Evolutionary conservation across 2,888 invertebrate species (phyloP).

Genomic region (Eucriotettix oculatus): DNA sequence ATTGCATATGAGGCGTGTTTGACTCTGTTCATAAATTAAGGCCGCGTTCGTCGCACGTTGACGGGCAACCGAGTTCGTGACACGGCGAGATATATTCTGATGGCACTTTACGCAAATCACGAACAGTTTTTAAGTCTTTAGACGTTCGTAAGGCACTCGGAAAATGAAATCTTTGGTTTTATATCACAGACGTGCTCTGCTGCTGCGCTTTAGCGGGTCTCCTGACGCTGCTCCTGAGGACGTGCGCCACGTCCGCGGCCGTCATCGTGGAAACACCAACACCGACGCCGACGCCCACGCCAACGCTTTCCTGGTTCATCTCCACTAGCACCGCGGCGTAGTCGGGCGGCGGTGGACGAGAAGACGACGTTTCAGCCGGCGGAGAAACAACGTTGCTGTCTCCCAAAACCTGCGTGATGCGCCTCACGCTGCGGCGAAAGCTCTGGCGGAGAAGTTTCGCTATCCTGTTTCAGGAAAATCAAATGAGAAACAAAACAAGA

Average conservation of each 20-base stretch:
- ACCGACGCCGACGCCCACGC: conserved; percentile 12
- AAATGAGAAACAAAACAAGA: background rate
- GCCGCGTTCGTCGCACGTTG: too few species aligned
- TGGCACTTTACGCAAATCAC: too few species aligned
- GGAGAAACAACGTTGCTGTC: conserved; percentile 24
- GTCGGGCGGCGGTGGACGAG: conserved; percentile 36
- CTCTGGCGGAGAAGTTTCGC: conserved; percentile 60
- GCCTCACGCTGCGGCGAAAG: conserved; percentile 58
- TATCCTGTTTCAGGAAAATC: conserved; percentile 28
- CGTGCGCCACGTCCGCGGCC: conserved; percentile 38
- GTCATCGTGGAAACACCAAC: conserved; percentile 27
- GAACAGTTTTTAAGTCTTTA: too few species aligned
- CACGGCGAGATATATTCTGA: too few species aligned
- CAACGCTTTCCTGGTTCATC: conserved; percentile 27
- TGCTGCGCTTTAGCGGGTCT: conserved; percentile 17
- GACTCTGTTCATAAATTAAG: too few species aligned
- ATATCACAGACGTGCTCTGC: background rate
- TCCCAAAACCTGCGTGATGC: conserved; percentile 38
- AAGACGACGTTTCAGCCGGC: background rate
- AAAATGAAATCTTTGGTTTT: background rate
- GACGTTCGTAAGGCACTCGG: too few species aligned
- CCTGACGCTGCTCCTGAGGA: conserved; percentile 38
- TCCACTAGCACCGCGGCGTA: conserved; percentile 44
- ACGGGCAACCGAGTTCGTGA: too few species aligned
- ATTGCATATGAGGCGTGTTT: too few species aligned